Conservation (phyloP, 2,113 vertebrate species). For the Dasyurus viverrinus region DNA sequence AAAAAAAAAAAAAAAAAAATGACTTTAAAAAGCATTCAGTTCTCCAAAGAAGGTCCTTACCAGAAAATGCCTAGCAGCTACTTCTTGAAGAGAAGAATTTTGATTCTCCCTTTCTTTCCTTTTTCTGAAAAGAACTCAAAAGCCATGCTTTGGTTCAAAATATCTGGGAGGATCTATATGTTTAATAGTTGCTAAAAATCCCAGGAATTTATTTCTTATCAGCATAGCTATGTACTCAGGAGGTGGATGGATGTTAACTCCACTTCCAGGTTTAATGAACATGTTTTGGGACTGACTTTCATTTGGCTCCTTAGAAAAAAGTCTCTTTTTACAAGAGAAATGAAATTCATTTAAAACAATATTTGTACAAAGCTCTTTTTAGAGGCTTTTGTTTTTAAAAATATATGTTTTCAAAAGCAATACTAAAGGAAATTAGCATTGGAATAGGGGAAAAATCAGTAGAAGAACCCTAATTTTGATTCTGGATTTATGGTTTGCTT, state of each 20-base stretch:
- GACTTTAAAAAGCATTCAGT: constrained; percentile 5
- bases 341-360: constrained; percentile 51
- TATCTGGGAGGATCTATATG: constrained; percentile 31
- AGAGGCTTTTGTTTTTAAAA: constrained; percentile 27
- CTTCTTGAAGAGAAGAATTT: constrained; percentile 58
- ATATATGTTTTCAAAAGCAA: constrained; percentile 39
- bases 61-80: constrained; percentile 48
- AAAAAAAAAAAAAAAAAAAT: not conserved
- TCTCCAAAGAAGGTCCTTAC: constrained; percentile 44
- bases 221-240: constrained; percentile 56
- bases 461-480: constrained; percentile 48
- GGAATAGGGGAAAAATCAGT: constrained; percentile 44
- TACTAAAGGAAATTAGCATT: constrained; percentile 60
- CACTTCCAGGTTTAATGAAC: constrained; percentile 43
- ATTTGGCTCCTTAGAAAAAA: constrained; percentile 46
- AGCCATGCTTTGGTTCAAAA: constrained; percentile 53
- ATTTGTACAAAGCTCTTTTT: constrained; percentile 43
- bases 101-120: constrained; percentile 53
- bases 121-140: constrained; percentile 52
- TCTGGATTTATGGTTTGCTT: constrained; percentile 34
- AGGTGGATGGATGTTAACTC: constrained; percentile 62
- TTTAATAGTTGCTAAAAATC: constrained; percentile 52
- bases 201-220: constrained; percentile 54
- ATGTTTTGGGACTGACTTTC: constrained; percentile 56
- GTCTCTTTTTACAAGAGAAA: constrained; percentile 52